These are phyloP conservation scores for human DNA, from an alignment of 2,113 vertebrate species.

Conservation along the genomic window DNA sequence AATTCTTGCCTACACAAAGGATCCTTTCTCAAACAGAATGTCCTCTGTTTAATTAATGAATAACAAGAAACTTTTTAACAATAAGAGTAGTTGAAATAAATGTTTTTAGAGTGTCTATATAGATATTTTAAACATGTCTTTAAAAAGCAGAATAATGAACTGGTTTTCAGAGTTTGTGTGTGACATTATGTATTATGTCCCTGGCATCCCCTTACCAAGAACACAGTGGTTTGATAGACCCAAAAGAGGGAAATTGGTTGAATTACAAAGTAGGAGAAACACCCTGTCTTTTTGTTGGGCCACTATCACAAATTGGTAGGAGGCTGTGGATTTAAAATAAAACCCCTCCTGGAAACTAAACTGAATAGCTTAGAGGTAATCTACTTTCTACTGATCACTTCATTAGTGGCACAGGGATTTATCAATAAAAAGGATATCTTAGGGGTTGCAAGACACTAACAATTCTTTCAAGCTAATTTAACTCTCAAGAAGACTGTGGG, in stretches of 20 bases:
- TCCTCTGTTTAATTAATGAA: neutral
- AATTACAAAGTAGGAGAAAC: neutral
- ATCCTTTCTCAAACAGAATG: neutral
- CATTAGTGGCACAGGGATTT: neutral
- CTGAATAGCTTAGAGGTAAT: neutral
- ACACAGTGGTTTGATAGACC: neutral
- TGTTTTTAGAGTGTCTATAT: neutral
- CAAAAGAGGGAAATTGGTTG: neutral
- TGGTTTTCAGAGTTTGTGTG: slow-evolving; percentile 8
- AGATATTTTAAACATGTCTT: neutral
- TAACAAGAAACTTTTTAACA: neutral
- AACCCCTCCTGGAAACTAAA: neutral
- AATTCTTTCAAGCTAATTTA: slow-evolving; percentile 30
- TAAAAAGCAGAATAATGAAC: slow-evolving; percentile 24
- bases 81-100: neutral
- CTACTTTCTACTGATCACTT: slow-evolving; percentile 20
- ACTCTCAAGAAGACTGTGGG: neutral
- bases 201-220: neutral
- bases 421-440: neutral
- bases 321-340: neutral
- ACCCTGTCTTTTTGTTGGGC: neutral
- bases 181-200: neutral
- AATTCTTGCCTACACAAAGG: neutral
- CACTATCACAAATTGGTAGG: neutral
- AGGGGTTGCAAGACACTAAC: neutral